Base-by-base conservation (phyloP, 2,113 vertebrate species). In the Proteles cristata region DNA sequence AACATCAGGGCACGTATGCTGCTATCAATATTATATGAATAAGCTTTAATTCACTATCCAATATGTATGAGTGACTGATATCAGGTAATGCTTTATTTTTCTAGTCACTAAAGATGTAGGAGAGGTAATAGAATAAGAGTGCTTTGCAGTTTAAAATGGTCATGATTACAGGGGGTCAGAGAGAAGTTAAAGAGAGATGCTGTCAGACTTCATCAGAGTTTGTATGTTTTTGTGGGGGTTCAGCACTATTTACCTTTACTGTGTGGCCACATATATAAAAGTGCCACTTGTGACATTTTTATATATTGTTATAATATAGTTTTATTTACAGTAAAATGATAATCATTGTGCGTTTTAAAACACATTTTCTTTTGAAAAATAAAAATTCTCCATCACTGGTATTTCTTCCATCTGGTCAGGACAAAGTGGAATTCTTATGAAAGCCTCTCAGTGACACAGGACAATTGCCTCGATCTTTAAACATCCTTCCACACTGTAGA, bases 301-400 rank as follows among this genome's bases (percentile, higher is more conserved):
- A 43, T 58, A 33, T 66, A 91, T 92, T 71, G 11, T 83, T 79
- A 43, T 81, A 63, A 80, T 88, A 10, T 25, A 82, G 26, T 53
- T 90, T 79, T 68, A 87, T 71, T 85, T 21, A 58, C 26, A 68
- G 83, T 61, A n/a, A 94, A 90, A 35, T 87, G 28, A 23, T 74
- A 21, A 48, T 5, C 28, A 21, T 35, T 93, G 21, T 80, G n/a
- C 3, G 23, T 43, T 65, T 89, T 85, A 50, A 77, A 82, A 10
- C 11, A 61, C 5, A 50, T 5, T 28, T 69, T 68, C 48, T 79
- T 14, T 55, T 50, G 21, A 58, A 58, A 48, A 88, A 74, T 80
- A 58, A 65, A 83, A 66, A 48, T 88, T 48, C 48, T 71, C 25
- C 17, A 0, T 90, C 23, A 58, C 11, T 68, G 45, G 58, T 19